phyloP scores from a whole-genome alignment of 2,888 invertebrate genomes.

The Sminthurinus aureus region DNA sequence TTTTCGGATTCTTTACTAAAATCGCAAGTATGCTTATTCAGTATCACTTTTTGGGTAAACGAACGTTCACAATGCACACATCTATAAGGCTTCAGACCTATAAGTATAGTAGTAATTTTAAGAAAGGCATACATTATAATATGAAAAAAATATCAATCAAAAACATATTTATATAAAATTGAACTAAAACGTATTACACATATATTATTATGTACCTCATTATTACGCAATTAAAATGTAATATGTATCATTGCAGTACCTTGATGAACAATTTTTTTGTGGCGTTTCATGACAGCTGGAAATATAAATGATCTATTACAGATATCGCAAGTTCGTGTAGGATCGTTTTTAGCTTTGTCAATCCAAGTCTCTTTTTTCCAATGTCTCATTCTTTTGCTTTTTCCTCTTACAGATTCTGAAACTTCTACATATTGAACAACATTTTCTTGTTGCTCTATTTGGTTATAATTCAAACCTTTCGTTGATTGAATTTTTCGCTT shows the following conservation, averaged over 20 bases:
- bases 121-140: background rate
- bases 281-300: constrained; percentile 28
- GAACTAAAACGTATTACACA: no score
- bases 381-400: constrained; percentile 22
- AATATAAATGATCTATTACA: constrained; percentile 26
- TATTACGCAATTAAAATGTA: no score
- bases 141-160: no score
- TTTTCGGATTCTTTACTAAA: constrained; percentile 30
- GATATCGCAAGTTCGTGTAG: constrained; percentile 17
- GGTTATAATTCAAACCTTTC: no score
- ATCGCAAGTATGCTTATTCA: constrained; percentile 31
- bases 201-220: no score
- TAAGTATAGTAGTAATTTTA: background rate
- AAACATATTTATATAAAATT: no score
- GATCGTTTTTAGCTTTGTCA: constrained; percentile 20
- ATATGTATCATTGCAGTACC: background rate
- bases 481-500: no score
- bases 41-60: constrained; percentile 28
- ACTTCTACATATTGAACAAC: no score
- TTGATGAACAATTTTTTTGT: constrained; percentile 32
- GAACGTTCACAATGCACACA: background rate
- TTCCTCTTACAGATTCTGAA: no score
- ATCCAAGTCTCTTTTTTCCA: constrained; percentile 34
- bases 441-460: no score
- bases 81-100: constrained; percentile 18